Evolutionary conservation across 30 jellyfish, hydroid and myxozoan genomes (phyloP).

Genomic region (Chironex yamaguchii): DNA sequence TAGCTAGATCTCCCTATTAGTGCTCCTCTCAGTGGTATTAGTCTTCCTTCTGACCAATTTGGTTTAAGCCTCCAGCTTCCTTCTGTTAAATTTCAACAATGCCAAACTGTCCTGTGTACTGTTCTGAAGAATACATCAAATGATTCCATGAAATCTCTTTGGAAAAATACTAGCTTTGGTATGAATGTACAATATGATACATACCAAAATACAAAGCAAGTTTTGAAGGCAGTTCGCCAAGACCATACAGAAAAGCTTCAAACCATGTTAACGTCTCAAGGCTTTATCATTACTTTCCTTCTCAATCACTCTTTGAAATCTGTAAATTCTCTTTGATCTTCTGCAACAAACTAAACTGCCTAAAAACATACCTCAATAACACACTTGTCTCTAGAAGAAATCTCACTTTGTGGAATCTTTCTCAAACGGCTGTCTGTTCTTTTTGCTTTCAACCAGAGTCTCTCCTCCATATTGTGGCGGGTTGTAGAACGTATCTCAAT

Average conservation of each 20-base stretch:
- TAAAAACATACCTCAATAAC: conserved; percentile 8
- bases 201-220: conserved; percentile 20
- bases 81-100: conserved; percentile 9
- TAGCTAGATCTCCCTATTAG: not conserved
- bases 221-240: conserved; percentile 13
- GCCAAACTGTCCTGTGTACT: conserved; percentile 15
- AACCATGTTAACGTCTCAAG: conserved; percentile 16
- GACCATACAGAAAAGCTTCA: conserved; percentile 1
- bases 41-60: conserved; percentile 7
- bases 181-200: conserved; percentile 35
- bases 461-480: conserved; percentile 21
- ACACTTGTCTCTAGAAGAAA: conserved; percentile 12
- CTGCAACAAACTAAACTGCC: conserved; percentile 23
- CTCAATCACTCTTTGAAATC: not conserved
- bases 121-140: conserved; percentile 16
- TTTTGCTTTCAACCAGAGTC: conserved; percentile 26
- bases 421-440: conserved; percentile 30
- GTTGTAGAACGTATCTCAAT: conserved; percentile 31
- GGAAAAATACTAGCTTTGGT: conserved; percentile 30
- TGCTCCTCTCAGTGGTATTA: conserved; percentile 15
- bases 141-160: not conserved
- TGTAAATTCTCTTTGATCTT: not conserved
- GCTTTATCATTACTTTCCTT: not conserved
- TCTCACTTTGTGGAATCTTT: conserved; percentile 3
- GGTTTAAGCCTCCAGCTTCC: conserved; percentile 16